Percentiles rank a stretch among this genome's conserved stretches.
Evolutionary conservation across 2,113 vertebrate genomes (phyloP).

Genomic region (Bos javanicus): DNA sequence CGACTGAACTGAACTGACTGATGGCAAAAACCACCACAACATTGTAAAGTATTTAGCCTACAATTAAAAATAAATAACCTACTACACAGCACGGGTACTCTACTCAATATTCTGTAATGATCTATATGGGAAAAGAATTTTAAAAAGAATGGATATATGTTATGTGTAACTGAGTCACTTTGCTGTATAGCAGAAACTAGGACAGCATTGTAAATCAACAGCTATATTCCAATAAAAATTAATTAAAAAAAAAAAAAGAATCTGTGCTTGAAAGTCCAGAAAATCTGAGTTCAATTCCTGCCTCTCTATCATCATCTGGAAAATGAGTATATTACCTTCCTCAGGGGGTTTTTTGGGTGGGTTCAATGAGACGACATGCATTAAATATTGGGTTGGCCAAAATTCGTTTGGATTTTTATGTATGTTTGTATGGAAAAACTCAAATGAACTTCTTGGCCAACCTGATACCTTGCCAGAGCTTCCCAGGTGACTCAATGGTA

Average conservation of each 20-base stretch:
- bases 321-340: not conserved
- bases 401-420: not conserved
- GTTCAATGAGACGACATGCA: rapidly evolving
- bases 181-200: not conserved
- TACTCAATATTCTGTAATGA: not conserved
- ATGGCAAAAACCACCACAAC: not conserved
- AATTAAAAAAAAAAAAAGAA: not conserved
- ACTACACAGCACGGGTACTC: not conserved
- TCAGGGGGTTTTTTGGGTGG: rapidly evolving
- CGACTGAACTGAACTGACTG: too few species aligned
- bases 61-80: not conserved
- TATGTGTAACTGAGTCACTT: not conserved
- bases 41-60: not conserved
- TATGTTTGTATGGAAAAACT: not conserved
- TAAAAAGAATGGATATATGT: not conserved
- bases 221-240: not conserved
- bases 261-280: not conserved
- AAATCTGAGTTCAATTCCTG: not conserved
- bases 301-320: not conserved
- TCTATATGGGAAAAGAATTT: not conserved
- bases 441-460: not conserved
- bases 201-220: not conserved
- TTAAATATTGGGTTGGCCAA: not conserved
- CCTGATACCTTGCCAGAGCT: not conserved
- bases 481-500: not conserved